These are phyloP conservation scores for Halcyon chelicuti DNA, from an alignment of 2,797 vertebrate species.

Conservation along the genomic window DNA sequence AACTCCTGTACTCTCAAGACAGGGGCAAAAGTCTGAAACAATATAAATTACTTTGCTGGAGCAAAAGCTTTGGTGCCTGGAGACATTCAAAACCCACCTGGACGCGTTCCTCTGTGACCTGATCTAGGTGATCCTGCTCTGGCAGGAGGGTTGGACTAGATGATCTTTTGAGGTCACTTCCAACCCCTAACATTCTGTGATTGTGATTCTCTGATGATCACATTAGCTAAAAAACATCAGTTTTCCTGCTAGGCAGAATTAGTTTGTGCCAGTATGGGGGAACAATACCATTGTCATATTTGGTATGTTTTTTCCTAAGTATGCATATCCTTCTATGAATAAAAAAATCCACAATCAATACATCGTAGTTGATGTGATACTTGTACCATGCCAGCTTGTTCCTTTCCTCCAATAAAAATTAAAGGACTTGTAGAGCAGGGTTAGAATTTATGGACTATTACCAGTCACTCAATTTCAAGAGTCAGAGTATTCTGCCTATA, in stretches of 20 bases:
- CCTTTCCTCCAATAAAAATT: neutral
- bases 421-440: neutral
- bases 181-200: too few relatives aligned
- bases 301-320: neutral
- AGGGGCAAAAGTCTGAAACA: neutral
- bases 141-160: too few relatives aligned
- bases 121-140: too few relatives aligned
- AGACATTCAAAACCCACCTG: too few relatives aligned
- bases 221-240: constrained; percentile 12
- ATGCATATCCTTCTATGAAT: neutral
- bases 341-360: neutral
- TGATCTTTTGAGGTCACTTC: too few relatives aligned
- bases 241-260: constrained; percentile 51
- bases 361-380: neutral
- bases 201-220: neutral
- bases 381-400: neutral
- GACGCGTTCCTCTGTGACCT: too few relatives aligned
- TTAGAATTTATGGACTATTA: neutral
- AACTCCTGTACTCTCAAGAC: neutral
- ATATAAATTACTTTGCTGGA: constrained; percentile 10
- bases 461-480: neutral
- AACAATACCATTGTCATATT: neutral
- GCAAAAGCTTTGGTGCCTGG: too few relatives aligned
- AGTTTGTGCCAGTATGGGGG: constrained; percentile 18
- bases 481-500: neutral